Evolutionary conservation across 2,888 invertebrate species (phyloP).

Genomic region (Boloria euphrosyne): DNA sequence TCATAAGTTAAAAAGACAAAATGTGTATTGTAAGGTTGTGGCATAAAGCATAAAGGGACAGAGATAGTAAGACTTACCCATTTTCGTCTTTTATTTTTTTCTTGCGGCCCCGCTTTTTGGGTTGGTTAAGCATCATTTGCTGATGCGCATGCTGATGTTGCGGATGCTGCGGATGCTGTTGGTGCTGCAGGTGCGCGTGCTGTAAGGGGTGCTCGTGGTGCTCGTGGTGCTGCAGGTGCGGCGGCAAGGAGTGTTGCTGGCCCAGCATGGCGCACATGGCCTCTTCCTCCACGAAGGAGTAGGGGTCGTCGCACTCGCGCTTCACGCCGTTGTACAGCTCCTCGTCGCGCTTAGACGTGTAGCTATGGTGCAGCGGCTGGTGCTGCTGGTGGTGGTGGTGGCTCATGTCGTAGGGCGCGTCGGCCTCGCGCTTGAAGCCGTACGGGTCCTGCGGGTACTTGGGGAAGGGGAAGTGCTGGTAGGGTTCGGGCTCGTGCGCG

Average conservation of each 20-base stretch:
- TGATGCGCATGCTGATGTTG: constrained; percentile 64
- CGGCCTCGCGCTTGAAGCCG: constrained; percentile 69
- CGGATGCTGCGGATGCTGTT: constrained; percentile 51
- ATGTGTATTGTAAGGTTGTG: not conserved
- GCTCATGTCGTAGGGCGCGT: constrained; percentile 75
- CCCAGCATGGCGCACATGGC: constrained; percentile 82
- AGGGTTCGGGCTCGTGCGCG: constrained; percentile 54
- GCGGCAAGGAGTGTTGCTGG: constrained; percentile 58
- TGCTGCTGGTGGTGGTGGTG: constrained; percentile 64
- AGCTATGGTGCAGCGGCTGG: constrained; percentile 46
- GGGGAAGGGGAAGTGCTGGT: constrained; percentile 74
- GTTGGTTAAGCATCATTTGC: constrained; percentile 80
- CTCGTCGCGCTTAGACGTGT: constrained; percentile 63
- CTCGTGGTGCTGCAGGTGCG: constrained; percentile 65
- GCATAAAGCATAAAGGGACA: not conserved
- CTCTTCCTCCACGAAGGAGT: constrained; percentile 93
- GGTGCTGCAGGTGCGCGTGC: constrained; percentile 63
- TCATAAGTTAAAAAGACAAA: too few species aligned
- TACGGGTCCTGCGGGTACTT: constrained; percentile 69
- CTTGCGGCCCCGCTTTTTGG: constrained; percentile 93
- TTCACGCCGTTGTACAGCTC: constrained; percentile 76
- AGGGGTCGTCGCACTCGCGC: constrained; percentile 88
- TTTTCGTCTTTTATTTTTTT: constrained; percentile 89
- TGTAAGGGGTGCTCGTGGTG: constrained; percentile 55
- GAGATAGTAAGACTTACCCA: constrained; percentile 64